Conservation (phyloP, 2,888 invertebrate genomes). For the Agonopterix arenella region DNA sequence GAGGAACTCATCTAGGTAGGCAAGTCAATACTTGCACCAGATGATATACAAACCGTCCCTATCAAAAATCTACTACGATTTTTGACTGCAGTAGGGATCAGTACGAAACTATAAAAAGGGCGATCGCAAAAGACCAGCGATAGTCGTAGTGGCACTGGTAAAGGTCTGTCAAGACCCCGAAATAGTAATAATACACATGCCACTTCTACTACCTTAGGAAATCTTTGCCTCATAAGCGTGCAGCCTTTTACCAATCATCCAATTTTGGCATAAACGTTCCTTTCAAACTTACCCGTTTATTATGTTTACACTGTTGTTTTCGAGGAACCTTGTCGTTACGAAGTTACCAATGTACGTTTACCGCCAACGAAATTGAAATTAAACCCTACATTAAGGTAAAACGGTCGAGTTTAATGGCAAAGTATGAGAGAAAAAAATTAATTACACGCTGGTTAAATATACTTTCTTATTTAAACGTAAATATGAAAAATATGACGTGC, state of each 20-base stretch:
- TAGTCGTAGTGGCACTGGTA: too few species aligned
- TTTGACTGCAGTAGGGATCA: too few species aligned
- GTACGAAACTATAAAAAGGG: too few species aligned
- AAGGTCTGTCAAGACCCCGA: too few species aligned
- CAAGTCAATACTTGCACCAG: too few species aligned
- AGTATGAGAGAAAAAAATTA: background rate
- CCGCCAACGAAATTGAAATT: background rate
- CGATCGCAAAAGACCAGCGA: too few species aligned
- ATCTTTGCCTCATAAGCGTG: slow-evolving; percentile 22
- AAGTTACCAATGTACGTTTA: slow-evolving; percentile 12
- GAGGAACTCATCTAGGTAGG: too few species aligned
- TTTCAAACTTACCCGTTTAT: slow-evolving; percentile 42
- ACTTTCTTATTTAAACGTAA: background rate
- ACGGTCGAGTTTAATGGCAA: slow-evolving; percentile 1
- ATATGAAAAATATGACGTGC: too few species aligned
- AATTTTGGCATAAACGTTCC: slow-evolving; percentile 45
- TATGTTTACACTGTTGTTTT: slow-evolving; percentile 47
- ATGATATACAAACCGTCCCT: too few species aligned
- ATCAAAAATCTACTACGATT: too few species aligned
- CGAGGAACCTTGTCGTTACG: slow-evolving; percentile 32
- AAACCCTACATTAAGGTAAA: background rate
- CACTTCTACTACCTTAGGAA: slow-evolving; percentile 1
- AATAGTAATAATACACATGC: too few species aligned
- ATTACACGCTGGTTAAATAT: background rate
- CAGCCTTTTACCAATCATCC: slow-evolving; percentile 48